Conservation (phyloP, 2,113 vertebrate species). For the Callipepla squamata region DNA sequence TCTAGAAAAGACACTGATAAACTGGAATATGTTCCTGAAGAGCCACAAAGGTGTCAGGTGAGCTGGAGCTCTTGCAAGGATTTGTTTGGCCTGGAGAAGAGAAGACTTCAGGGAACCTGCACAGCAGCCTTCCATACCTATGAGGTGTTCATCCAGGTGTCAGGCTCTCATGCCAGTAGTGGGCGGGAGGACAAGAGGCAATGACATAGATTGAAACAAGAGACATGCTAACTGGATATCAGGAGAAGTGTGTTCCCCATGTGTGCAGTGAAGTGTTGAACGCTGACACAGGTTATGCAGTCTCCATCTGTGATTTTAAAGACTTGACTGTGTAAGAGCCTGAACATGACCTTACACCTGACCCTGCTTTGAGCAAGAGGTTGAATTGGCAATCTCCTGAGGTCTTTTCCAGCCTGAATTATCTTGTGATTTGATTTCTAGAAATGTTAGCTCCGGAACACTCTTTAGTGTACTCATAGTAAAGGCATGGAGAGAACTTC, state of each 20-base stretch:
- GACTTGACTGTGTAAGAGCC: not conserved
- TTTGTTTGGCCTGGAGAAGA: not conserved
- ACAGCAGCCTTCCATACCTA: rapidly evolving
- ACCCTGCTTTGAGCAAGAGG: not conserved
- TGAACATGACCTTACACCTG: not conserved
- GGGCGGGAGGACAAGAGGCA: not conserved
- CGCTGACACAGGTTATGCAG: not conserved
- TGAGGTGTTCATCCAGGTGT: not conserved
- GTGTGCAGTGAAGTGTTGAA: not conserved
- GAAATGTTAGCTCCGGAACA: not conserved
- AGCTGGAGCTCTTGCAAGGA: not conserved
- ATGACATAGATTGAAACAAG: not conserved
- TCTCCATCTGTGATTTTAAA: not conserved
- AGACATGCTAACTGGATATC: rapidly evolving
- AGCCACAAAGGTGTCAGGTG: rapidly evolving
- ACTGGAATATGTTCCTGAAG: not conserved
- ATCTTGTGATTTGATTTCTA: not conserved
- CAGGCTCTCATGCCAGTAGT: rapidly evolving
- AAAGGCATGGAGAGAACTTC: not conserved
- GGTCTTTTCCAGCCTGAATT: not conserved
- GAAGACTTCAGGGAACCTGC: not conserved
- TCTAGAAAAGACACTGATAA: not conserved
- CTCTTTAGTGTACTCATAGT: not conserved
- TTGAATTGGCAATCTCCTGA: not conserved
- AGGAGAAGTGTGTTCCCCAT: not conserved